A percentile compares a stretch with the other conserved stretches of the same genome.
phyloP scores from a whole-genome alignment of 2,888 invertebrate species.

The Minunthozetes semirufus region DNA sequence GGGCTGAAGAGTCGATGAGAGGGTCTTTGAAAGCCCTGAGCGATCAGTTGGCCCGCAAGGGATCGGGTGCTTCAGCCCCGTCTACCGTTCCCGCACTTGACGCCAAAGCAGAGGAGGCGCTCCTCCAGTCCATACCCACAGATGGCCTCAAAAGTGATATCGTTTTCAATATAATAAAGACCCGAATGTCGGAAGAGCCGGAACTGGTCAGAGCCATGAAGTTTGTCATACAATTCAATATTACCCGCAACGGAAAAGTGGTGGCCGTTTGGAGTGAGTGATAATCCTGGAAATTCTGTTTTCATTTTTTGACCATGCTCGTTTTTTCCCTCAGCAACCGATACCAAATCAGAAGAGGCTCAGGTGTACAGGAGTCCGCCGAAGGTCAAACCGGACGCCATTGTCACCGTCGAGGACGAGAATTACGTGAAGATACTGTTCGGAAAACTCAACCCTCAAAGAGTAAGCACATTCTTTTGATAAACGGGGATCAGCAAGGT shows the following conservation, averaged over 20 bases:
- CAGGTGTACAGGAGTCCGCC: constrained; percentile 66
- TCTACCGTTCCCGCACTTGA: neutral
- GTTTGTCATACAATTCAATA: constrained; percentile 75
- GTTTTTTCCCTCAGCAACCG: constrained; percentile 59
- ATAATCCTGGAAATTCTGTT: neutral
- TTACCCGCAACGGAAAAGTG: constrained; percentile 70
- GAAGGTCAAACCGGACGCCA: constrained; percentile 62
- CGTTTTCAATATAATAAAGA: constrained; percentile 66
- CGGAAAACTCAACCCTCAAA: constrained; percentile 52
- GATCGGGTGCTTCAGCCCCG: neutral
- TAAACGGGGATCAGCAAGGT: no score
- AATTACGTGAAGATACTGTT: constrained; percentile 69
- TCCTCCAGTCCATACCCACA: constrained; percentile 34
- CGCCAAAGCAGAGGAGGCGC: neutral
- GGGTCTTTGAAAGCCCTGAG: neutral
- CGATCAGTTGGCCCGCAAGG: neutral
- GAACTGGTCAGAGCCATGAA: constrained; percentile 69
- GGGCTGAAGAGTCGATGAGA: constrained; percentile 39
- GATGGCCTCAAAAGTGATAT: constrained; percentile 63
- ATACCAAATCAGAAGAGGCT: constrained; percentile 62
- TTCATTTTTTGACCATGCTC: neutral
- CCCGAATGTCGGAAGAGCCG: constrained; percentile 64
- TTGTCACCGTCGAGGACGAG: constrained; percentile 72
- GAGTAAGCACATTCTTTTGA: constrained; percentile 44
- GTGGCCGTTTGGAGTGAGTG: constrained; percentile 82